A percentile compares a stretch with the other conserved stretches of the same genome.
phyloP scores from a whole-genome alignment of 2,113 vertebrate genomes.

The Oreochromis niloticus region DNA sequence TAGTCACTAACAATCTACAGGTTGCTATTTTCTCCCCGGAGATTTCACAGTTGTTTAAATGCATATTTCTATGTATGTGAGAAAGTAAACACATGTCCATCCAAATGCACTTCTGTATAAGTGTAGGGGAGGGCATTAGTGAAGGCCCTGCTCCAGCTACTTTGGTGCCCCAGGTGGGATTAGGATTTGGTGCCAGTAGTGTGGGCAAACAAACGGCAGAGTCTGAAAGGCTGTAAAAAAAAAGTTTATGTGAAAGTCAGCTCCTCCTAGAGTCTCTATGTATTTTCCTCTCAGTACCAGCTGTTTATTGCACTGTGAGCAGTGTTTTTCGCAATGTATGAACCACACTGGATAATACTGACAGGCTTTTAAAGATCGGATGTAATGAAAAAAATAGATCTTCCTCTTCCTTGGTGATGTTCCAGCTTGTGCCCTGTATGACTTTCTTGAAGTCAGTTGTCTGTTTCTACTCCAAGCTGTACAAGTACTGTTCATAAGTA shows the following conservation, averaged over 20 bases:
- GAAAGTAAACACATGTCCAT: background rate
- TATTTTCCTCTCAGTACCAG: background rate
- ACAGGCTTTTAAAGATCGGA: background rate
- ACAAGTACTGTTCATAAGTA: background rate
- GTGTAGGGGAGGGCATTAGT: background rate
- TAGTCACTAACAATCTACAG: background rate
- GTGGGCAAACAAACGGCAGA: background rate
- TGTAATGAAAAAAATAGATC: background rate
- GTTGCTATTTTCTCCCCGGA: background rate
- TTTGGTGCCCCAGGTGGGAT: background rate
- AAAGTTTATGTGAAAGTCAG: background rate
- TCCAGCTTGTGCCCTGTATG: background rate
- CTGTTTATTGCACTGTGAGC: background rate
- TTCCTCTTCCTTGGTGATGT: background rate
- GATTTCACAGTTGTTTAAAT: background rate
- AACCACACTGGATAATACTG: background rate
- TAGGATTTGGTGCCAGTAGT: background rate
- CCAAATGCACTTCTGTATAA: background rate
- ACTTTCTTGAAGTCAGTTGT: background rate
- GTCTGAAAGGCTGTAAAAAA: background rate
- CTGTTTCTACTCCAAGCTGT: background rate
- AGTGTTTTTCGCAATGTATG: background rate
- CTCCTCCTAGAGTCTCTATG: background rate
- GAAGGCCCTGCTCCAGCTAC: background rate
- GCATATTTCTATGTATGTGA: background rate